Evolutionary conservation across 2,888 invertebrate genomes (phyloP).

Genomic region (Conomelus anceps): DNA sequence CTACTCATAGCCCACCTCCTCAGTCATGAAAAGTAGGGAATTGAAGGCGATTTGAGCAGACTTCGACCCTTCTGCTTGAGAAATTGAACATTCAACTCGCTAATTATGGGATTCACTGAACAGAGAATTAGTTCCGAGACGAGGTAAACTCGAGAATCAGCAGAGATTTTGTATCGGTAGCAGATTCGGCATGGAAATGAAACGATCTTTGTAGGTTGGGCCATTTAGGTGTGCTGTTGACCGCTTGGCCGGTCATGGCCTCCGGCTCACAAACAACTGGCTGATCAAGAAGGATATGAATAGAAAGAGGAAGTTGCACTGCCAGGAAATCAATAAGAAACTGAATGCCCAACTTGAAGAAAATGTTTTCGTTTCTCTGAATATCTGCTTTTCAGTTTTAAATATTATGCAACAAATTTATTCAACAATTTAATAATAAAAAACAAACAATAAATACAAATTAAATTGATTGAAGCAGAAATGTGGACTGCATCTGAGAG

Average conservation of each 20-base stretch:
- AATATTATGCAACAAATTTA: background rate
- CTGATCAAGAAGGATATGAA: background rate
- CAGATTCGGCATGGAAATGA: background rate
- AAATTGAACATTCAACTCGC: background rate
- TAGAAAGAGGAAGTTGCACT: background rate
- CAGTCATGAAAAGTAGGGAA: background rate
- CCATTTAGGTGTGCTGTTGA: background rate
- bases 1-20: background rate
- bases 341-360: background rate
- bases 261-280: background rate
- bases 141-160: background rate
- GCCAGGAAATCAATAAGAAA: background rate
- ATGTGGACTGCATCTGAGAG: too few relatives aligned
- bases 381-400: too few relatives aligned
- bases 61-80: background rate
- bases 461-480: too few relatives aligned
- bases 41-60: background rate
- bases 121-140: background rate
- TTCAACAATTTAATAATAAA: background rate
- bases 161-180: background rate
- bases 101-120: background rate
- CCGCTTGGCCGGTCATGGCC: background rate
- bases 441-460: background rate
- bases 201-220: background rate
- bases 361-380: background rate